Percentiles rank a stretch among this genome's conserved stretches.
Evolutionary conservation across 2,113 vertebrate species (phyloP).

Genomic region (Coptodon bakossiorum): DNA sequence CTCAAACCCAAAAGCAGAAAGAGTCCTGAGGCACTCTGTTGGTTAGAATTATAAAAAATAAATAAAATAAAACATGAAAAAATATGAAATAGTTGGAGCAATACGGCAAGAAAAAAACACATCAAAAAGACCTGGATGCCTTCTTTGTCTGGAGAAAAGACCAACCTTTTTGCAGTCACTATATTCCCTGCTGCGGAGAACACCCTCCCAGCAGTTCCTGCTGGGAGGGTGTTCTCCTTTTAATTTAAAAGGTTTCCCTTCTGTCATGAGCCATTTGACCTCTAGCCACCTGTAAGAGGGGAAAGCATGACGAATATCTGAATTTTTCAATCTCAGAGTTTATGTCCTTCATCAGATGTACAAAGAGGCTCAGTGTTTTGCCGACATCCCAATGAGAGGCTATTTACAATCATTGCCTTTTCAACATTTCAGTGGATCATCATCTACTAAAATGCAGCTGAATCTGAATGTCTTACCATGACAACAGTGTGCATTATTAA

Average conservation of each 20-base stretch:
- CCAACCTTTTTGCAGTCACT: neutral
- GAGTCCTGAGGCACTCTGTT: neutral
- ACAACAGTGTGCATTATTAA: neutral
- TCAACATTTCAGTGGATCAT: neutral
- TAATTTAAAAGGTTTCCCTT: too few relatives aligned
- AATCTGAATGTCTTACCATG: neutral
- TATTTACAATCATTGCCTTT: neutral
- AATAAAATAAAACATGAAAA: neutral
- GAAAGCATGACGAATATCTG: too few relatives aligned
- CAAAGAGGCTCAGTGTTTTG: neutral
- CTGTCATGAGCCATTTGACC: too few relatives aligned
- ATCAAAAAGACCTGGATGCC: neutral
- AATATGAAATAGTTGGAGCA: neutral
- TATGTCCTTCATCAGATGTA: too few relatives aligned
- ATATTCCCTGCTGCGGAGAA: neutral
- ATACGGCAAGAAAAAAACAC: neutral
- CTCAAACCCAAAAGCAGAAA: neutral
- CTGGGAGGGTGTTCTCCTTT: too few relatives aligned
- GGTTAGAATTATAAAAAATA: neutral
- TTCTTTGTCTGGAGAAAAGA: neutral
- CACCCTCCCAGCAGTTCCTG: neutral
- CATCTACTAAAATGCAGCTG: neutral
- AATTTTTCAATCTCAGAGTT: too few relatives aligned
- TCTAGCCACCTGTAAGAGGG: too few relatives aligned
- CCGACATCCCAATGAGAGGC: neutral